These are phyloP conservation scores for Conus canariensis DNA, from an alignment of 2,888 invertebrate genomes.

Conservation along the genomic window DNA sequence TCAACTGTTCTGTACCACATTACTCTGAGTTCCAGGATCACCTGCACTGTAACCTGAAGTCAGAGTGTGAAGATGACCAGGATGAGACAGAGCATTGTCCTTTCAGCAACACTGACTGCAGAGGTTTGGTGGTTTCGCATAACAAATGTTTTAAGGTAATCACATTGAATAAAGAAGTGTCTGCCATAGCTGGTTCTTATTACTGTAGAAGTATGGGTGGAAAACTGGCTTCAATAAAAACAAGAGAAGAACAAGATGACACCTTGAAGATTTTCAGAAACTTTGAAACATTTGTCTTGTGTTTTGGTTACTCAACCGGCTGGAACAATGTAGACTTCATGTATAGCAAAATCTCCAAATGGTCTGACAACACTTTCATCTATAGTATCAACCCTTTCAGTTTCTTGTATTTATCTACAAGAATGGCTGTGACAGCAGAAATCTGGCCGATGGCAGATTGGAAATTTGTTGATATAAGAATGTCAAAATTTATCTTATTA, in stretches of 20 bases:
- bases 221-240: constrained; percentile 1
- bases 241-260: background rate
- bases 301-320: background rate
- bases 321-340: background rate
- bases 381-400: background rate
- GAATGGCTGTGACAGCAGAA: background rate
- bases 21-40: background rate
- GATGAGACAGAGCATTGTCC: constrained; percentile 21
- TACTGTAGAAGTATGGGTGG: background rate
- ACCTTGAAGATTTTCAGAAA: background rate
- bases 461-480: background rate
- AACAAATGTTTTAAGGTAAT: background rate
- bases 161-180: background rate
- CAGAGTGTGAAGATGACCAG: constrained; percentile 23
- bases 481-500: too few species aligned
- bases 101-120: background rate
- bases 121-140: background rate
- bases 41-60: background rate
- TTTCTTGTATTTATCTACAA: background rate
- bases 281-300: background rate
- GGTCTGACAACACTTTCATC: background rate
- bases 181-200: background rate
- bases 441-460: too few species aligned
- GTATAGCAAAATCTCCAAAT: background rate
- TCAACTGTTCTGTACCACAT: background rate